These are phyloP conservation scores for Formica selysi DNA, from an alignment of 1,140 invertebrate species.

Conservation along the genomic window DNA sequence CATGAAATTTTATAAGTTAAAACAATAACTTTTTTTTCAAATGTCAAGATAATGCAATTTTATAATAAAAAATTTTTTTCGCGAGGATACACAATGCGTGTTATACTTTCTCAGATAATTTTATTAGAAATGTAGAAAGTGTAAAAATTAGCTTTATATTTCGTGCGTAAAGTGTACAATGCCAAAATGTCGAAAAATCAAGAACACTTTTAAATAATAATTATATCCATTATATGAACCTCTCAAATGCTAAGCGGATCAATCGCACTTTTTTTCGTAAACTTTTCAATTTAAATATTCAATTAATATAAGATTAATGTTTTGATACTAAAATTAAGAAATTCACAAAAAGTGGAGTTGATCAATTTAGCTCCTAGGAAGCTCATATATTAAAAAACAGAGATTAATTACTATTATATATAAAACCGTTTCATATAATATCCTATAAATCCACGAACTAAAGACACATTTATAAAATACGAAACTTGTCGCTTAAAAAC, in stretches of 20 bases:
- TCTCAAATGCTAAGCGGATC: no score
- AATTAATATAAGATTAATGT: no score
- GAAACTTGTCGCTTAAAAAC: conserved; percentile 15
- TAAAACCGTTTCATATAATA: conserved; percentile 2
- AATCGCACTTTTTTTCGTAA: no score
- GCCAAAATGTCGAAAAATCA: background rate
- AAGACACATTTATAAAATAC: background rate
- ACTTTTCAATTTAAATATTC: no score
- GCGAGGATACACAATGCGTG: background rate
- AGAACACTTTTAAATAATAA: background rate
- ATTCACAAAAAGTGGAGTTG: no score
- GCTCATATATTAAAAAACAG: no score
- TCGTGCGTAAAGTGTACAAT: background rate
- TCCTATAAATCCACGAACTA: background rate
- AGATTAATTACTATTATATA: background rate
- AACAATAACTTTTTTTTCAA: background rate
- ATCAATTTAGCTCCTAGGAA: no score
- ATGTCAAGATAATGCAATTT: background rate
- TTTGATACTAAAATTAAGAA: no score
- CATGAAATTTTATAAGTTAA: background rate
- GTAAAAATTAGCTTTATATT: background rate
- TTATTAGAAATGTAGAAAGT: background rate
- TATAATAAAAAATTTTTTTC: background rate
- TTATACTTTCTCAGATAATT: background rate
- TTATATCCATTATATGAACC: background rate